phyloP scores from a whole-genome alignment of 2,888 invertebrate species.

The Nemapogon koenigi region DNA sequence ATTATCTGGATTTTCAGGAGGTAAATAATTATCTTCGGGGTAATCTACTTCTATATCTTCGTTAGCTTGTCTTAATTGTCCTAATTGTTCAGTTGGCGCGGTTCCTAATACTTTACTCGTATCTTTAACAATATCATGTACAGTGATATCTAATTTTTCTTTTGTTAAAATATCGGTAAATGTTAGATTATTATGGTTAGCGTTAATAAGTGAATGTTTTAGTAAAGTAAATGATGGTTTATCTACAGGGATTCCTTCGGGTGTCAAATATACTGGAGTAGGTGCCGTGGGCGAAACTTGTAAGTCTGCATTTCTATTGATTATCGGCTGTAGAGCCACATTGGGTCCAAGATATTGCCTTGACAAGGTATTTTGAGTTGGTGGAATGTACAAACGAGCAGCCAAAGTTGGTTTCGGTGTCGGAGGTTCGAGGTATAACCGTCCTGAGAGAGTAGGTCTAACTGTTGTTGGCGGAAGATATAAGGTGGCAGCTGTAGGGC shows the following conservation, averaged over 20 bases:
- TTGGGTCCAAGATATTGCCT: conserved; percentile 35
- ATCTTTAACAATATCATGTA: conserved; percentile 45
- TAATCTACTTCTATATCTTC: conserved; percentile 27
- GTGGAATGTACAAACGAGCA: conserved; percentile 29
- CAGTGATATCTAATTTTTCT: conserved; percentile 45
- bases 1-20: conserved; percentile 27
- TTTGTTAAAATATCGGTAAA: conserved; percentile 48
- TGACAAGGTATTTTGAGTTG: conserved; percentile 24
- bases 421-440: not conserved
- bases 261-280: conserved; percentile 20
- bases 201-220: conserved; percentile 25
- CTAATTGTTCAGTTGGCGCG: conserved; percentile 27
- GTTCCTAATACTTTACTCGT: conserved; percentile 37
- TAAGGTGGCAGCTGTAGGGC: conserved; percentile 23
- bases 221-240: conserved; percentile 24
- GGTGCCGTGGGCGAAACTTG: conserved; percentile 25
- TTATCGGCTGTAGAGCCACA: conserved; percentile 21
- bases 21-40: conserved; percentile 27
- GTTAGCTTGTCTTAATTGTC: conserved; percentile 25
- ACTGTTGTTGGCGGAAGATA: conserved; percentile 24
- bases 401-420: not conserved
- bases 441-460: conserved; percentile 28
- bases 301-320: conserved; percentile 27
- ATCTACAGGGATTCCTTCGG: conserved; percentile 15
- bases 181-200: conserved; percentile 35